Base-by-base conservation (phyloP, 2,113 vertebrate species). In the Lasiurus cinereus region DNA sequence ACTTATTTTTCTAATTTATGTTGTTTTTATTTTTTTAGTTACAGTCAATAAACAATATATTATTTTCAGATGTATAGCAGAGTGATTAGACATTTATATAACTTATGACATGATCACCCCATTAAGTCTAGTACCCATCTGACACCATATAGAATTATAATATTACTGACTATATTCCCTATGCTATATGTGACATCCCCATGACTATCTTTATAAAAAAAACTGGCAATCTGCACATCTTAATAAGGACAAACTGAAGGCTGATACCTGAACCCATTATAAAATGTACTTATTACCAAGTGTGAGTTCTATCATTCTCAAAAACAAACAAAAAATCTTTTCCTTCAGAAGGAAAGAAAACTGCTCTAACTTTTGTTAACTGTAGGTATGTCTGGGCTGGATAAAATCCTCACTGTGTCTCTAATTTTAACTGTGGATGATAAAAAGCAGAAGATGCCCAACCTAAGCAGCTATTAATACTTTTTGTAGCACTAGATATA, bases 321-420 rank as follows among this genome's bases (percentile, higher is more conserved):
- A 77, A 22, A 36, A 24, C 33, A 52, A 10, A 88, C 56, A 59
- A 43, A 69, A 83, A 50, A 27, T 2, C 3, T 36, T 64, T 69
- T 33, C 43, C 6, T 74, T 93, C 43, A 93, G 59, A 95, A 90
- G 52, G 76, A 73, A 94, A 84, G 46, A 92, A 50, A 91, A 92
- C 2, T 0, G 8, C 10, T 90, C 52, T 54, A 77, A 77, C 3
- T 94, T 80, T 72, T 86, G 46, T 86, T 83, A 83, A 80, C 8
- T 70, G 1, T 36, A 76, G 22, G 46, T 43, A 50, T 29, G 29
- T 2, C 36, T 52, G 14, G 29, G 14, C 72, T 79, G 27, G 1
- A 21, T 36, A 46, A 22, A 50, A 62, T 83, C 36, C 36, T 88
- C 59, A 43, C 19, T 21, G 18, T 56, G 24, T 19, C 33, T 93